Conservation (phyloP, 1,140 invertebrate species). For the Adoxophyes honmai region DNA sequence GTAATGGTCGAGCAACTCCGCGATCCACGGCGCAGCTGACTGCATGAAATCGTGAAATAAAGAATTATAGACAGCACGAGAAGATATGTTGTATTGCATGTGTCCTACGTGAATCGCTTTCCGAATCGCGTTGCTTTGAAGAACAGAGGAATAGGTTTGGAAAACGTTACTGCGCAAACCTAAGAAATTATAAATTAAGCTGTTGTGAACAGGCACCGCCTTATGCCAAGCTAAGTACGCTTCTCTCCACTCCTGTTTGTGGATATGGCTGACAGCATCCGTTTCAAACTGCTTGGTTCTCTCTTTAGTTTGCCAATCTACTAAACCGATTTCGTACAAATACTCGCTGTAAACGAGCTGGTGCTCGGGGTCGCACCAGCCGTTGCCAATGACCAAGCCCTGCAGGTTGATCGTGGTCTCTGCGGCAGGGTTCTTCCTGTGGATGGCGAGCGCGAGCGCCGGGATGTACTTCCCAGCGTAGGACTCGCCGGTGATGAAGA, state of each 20-base stretch:
- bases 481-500: constrained; percentile 85
- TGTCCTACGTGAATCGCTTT: constrained; percentile 87
- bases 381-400: constrained; percentile 88
- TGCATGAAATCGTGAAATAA: constrained; percentile 86
- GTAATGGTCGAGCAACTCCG: constrained; percentile 80
- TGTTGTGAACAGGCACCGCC: too few species aligned
- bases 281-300: constrained; percentile 78
- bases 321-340: constrained; percentile 84
- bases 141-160: too few species aligned
- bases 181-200: too few species aligned
- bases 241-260: constrained; percentile 77
- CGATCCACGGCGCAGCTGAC: constrained; percentile 83
- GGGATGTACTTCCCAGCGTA: constrained; percentile 91
- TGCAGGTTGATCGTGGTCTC: constrained; percentile 78
- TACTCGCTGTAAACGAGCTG: too few species aligned
- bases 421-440: constrained; percentile 68
- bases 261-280: constrained; percentile 74
- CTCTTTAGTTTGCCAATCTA: constrained; percentile 79
- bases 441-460: constrained; percentile 84
- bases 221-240: too few species aligned
- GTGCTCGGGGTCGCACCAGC: constrained; percentile 85
- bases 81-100: constrained; percentile 76
- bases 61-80: constrained; percentile 80
- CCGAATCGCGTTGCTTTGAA: constrained; percentile 77
- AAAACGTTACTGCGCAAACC: too few species aligned